Evolutionary conservation across 2,888 invertebrate species (phyloP).

Genomic region (Podotricha telesiphe): DNA sequence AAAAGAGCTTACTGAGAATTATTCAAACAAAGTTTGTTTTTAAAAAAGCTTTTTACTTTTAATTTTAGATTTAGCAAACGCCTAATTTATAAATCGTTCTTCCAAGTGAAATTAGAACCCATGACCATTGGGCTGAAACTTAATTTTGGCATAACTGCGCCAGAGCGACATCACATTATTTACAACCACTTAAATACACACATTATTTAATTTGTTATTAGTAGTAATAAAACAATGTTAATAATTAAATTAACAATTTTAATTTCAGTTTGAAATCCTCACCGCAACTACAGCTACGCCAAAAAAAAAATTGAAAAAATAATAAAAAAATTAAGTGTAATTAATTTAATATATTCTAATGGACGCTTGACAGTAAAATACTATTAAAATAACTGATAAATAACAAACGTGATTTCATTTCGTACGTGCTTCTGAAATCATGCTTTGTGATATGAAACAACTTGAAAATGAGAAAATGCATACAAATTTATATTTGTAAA

Average conservation of each 20-base stretch:
- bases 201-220: no score
- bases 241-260: constrained; percentile 30
- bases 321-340: constrained; percentile 25
- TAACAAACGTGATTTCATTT: constrained; percentile 37
- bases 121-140: no score
- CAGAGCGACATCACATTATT: no score
- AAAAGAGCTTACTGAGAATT: no score
- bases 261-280: constrained; percentile 64
- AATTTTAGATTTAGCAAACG: no score
- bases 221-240: neutral
- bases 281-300: constrained; percentile 49
- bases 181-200: no score
- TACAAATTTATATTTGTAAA: neutral
- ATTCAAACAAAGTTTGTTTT: no score
- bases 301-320: constrained; percentile 23
- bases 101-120: no score
- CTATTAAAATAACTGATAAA: constrained; percentile 36
- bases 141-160: no score
- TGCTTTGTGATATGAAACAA: constrained; percentile 24
- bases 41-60: no score
- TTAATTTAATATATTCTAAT: constrained; percentile 14
- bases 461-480: neutral
- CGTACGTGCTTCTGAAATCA: constrained; percentile 29
- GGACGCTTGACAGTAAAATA: constrained; percentile 1
- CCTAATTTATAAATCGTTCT: no score